These are phyloP conservation scores for Hymenochirus boettgeri DNA, from an alignment of 2,113 vertebrate species.

Conservation along the genomic window DNA sequence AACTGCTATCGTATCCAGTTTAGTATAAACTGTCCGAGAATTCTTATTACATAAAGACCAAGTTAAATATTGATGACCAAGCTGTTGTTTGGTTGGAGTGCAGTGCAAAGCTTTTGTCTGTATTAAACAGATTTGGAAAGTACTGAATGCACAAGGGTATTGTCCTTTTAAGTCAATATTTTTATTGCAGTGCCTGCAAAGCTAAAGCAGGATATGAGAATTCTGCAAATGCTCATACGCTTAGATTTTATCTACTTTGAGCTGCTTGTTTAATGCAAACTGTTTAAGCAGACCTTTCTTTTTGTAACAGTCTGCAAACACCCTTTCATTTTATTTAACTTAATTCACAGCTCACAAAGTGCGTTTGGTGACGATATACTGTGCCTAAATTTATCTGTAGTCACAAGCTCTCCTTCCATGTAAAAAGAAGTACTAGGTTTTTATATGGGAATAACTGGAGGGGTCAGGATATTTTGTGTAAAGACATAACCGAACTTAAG, in stretches of 20 bases:
- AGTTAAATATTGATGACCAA: constrained; percentile 18
- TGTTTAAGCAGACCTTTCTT: not conserved
- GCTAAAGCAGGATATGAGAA: not conserved
- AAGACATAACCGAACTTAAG: no score
- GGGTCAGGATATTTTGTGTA: no score
- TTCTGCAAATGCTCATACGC: constrained; percentile 17
- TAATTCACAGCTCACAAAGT: no score
- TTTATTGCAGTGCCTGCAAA: constrained; percentile 12
- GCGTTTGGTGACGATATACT: no score
- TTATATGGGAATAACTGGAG: no score
- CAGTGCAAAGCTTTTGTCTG: not conserved
- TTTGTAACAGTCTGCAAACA: not conserved
- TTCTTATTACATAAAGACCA: not conserved
- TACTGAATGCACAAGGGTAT: constrained; percentile 5
- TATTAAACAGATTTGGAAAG: not conserved
- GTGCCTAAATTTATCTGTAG: no score
- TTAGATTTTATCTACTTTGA: constrained; percentile 2
- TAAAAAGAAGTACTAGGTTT: no score
- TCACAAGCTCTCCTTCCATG: no score
- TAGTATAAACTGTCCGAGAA: no score
- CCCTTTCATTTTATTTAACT: not conserved
- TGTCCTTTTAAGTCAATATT: constrained; percentile 25
- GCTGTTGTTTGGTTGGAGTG: not conserved
- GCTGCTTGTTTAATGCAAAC: not conserved
- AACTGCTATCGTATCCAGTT: no score